A percentile compares a stretch with the other conserved stretches of the same genome.
These are phyloP conservation scores for Eupsilia transversa DNA, from an alignment of 2,888 invertebrate species.

Conservation along the genomic window DNA sequence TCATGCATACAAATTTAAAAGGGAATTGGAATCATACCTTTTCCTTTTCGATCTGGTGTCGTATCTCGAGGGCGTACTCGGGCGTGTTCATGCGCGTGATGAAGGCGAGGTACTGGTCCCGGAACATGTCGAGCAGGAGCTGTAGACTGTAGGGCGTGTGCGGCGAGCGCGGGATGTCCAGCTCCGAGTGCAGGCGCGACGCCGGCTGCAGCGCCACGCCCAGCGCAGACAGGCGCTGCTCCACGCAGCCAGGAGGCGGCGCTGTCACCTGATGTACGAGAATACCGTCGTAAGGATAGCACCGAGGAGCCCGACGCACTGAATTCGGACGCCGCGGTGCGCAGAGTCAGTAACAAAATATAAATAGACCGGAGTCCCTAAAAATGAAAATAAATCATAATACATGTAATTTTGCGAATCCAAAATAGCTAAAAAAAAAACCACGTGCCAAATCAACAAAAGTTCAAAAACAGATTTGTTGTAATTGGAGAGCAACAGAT, in stretches of 20 bases:
- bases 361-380: background rate
- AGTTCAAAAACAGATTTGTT: conserved; percentile 20
- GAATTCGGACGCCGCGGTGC: background rate
- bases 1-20: conserved; percentile 16
- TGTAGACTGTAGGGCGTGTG: conserved; percentile 96
- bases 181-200: conserved; percentile 93
- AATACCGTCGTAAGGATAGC: background rate
- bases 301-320: background rate
- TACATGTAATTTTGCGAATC: background rate
- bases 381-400: background rate
- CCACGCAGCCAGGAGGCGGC: conserved; percentile 97
- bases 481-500: conserved; percentile 31
- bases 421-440: background rate
- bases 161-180: conserved; percentile 95
- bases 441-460: conserved; percentile 29
- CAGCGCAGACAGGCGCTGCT: conserved; percentile 96
- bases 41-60: conserved; percentile 95
- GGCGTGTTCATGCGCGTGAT: conserved; percentile 96
- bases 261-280: conserved; percentile 89
- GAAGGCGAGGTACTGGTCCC: conserved; percentile 96
- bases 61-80: conserved; percentile 93
- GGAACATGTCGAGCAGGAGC: conserved; percentile 95
- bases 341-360: background rate
- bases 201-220: conserved; percentile 92
- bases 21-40: conserved; percentile 86